phyloP scores from a whole-genome alignment of 2,113 vertebrate species.

The Bothrops jararaca region DNA sequence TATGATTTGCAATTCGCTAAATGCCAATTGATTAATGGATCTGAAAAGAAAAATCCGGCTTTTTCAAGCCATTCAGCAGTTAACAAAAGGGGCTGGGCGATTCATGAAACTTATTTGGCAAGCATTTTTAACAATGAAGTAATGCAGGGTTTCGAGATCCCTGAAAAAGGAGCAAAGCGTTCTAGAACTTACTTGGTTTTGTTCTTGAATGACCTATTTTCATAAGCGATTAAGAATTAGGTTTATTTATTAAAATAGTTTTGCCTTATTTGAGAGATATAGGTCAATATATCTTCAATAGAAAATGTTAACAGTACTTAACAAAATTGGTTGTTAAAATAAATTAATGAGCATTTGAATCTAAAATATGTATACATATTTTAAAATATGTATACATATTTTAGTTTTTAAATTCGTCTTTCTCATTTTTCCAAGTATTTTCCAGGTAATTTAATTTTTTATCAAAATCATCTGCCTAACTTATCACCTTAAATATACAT shows the following conservation, averaged over 20 bases:
- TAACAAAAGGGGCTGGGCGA: not conserved
- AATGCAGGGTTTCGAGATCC: not conserved
- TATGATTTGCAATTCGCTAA: not conserved
- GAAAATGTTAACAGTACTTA: not conserved
- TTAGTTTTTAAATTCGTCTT: slow-evolving; percentile 31
- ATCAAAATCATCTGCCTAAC: not conserved
- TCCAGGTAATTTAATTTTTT: slow-evolving; percentile 11
- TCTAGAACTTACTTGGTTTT: not conserved
- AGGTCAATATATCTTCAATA: not conserved
- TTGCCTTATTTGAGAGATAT: not conserved
- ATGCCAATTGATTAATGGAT: fast-evolving
- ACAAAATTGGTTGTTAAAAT: not conserved
- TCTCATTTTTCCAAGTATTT: not conserved
- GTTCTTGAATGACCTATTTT: slow-evolving; percentile 23
- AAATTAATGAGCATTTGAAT: slow-evolving; percentile 20
- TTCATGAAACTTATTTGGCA: not conserved
- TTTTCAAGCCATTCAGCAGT: not conserved
- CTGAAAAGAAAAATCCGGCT: fast-evolving
- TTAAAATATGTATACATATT: slow-evolving; percentile 37
- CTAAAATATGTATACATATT: slow-evolving; percentile 35
- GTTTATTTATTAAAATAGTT: not conserved
- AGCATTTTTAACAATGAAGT: not conserved
- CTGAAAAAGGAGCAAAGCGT: not conserved
- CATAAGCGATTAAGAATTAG: not conserved
- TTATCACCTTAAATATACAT: not conserved